Evolutionary conservation across 2,113 vertebrate genomes (phyloP), one percentile per base, ranked within the genome.

Genomic region (Silurus glanis): DNA sequence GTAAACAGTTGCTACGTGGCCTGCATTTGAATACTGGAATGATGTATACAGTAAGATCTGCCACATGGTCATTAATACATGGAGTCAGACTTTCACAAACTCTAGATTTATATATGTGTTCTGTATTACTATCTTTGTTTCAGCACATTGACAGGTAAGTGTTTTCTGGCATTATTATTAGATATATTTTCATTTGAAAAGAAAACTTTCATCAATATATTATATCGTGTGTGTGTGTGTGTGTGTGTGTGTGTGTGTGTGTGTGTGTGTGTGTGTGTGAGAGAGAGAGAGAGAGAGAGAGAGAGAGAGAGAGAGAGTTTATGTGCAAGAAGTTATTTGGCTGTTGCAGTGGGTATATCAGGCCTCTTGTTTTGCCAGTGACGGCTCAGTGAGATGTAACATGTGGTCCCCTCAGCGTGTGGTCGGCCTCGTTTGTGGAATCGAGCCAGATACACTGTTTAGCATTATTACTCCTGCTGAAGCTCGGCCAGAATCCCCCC

Each of bases 401-500:
- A 83, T 88, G 87, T 81, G 87, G 83, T 87, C 47, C 55, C 88
- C 87, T 59, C 87, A 83, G 90, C 85, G 85, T 88, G 86, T 78
- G 88, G 80, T 87, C 85, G 74, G 86, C 67, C 84, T 69, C 56
- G 45, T 89, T 88, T 82, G 85, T 93, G 91, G 91, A 91, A 80
- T 86, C 59, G 80, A 82, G 92, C 91, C 92, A 93, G 90, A 83
- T 25, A 87, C 90, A 89, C 83, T 87, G 92, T 91, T 92, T 83
- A 90, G 82, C 91, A 88, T 91, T 91, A 90, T 13, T 88, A 86
- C 89, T 88, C 90, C 89, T 88, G 90, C 91, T 94, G 93, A 91
- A 91, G 91, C 82, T 78, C 85, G 88, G 94, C 94, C 94, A 95
- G 93, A 93, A 92, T 92, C 93, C 91, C 91, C 93, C 91, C 94